Evolutionary conservation across 2,888 invertebrate genomes (phyloP), one percentile per base, ranked within the genome.

Genomic region (Coleophora flavipennella): DNA sequence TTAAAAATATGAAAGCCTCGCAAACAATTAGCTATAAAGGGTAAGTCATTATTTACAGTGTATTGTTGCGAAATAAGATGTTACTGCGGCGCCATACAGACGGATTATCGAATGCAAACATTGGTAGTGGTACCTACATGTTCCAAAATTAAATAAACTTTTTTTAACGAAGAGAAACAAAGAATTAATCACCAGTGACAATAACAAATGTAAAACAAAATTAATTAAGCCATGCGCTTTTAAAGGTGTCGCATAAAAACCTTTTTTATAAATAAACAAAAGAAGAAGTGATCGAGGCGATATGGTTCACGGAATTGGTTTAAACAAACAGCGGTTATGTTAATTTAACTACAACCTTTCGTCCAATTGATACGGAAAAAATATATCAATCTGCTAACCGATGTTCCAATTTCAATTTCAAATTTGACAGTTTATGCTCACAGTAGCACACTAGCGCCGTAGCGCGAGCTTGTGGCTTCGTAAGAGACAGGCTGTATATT

Each of bases 1-100:
- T 48, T 49, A 45, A 43, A 45, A 42, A 42, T 46, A 51, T 53
- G 49, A 45, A 36, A 45, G 35, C 40, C 42, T 44, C 42, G 39
- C 45, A 44, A 62, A 75, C 73, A 78, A 79, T 78, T 68, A 72
- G 69, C 57, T 65, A 70, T 75, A 70, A 74, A 48, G 46, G 52
- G 39, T 36, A 45, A 45, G 43, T 54, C 49, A 41, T 43, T 47
- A 44, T 58, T 72, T 62, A 72, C 62, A 53, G 50, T 46, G 55
- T 44, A 73, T 76, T 78, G 75, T 75, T 58, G 50, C 38, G 53
- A 61, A 72, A 70, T 59, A 67, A 68, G 69, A 67, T 50, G 59
- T 63, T 63, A 37, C 14, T 35, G 35, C 14, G 26, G 25, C 8
- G 35, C 12, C 12, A 31, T 28, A 26, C 31, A 29, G 36, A 28